A percentile compares a stretch with the other conserved stretches of the same genome.
phyloP scores from a whole-genome alignment of 2,113 vertebrate genomes.

The Brachyhypopomus occidentalis region DNA sequence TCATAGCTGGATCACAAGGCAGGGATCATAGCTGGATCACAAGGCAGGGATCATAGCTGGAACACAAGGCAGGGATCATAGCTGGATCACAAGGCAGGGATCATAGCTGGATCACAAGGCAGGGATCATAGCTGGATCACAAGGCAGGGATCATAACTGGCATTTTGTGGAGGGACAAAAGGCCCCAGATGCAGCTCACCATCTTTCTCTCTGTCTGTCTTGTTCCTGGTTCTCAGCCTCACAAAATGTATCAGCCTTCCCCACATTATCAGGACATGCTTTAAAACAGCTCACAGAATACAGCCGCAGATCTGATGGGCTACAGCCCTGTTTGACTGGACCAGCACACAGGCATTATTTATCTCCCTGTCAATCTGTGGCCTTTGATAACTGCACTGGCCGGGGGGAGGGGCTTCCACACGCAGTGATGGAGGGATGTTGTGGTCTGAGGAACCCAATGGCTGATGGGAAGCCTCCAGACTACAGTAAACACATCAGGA shows the following conservation, averaged over 20 bases:
- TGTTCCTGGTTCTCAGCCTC: background rate
- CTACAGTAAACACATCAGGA: slow-evolving; percentile 36
- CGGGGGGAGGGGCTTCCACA: slow-evolving; percentile 38
- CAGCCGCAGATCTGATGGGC: slow-evolving; percentile 30
- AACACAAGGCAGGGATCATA: too few species aligned
- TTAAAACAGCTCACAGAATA: slow-evolving; percentile 37
- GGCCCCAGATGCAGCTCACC: background rate
- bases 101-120: too few species aligned
- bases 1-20: too few species aligned
- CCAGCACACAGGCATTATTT: slow-evolving; percentile 55
- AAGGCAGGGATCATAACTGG: too few species aligned
- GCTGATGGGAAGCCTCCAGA: slow-evolving; percentile 48
- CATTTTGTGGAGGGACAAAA: too few species aligned
- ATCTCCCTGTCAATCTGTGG: slow-evolving; percentile 64
- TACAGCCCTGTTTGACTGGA: slow-evolving; percentile 27
- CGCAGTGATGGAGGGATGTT: slow-evolving; percentile 45
- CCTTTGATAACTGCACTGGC: slow-evolving; percentile 52
- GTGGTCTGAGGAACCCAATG: slow-evolving; percentile 61
- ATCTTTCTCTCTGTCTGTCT: background rate
- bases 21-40: too few species aligned
- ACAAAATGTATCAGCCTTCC: background rate
- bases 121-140: too few species aligned
- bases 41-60: too few species aligned
- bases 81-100: too few species aligned
- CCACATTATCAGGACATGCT: slow-evolving; percentile 39